phyloP scores from a whole-genome alignment of 1,140 invertebrate species.

The Ceratina japonica region DNA sequence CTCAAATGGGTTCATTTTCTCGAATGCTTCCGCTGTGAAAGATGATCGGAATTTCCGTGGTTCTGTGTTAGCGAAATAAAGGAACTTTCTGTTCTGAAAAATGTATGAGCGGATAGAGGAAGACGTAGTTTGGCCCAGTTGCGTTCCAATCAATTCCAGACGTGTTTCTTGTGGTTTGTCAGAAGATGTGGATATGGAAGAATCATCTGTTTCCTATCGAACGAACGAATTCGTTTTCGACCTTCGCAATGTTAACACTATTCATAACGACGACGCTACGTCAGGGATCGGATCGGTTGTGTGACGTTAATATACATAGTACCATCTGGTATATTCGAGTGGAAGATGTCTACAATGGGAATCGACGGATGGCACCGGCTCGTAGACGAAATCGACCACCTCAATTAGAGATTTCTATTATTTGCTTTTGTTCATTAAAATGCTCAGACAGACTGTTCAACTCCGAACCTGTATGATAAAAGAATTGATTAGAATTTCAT shows the following conservation, averaged over 20 bases:
- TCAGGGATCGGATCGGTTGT: neutral
- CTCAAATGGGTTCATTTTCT: too few relatives aligned
- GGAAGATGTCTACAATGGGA: neutral
- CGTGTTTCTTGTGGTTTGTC: neutral
- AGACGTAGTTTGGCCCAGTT: conserved; percentile 2
- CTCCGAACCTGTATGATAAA: too few relatives aligned
- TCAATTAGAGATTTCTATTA: neutral
- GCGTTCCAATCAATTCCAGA: neutral
- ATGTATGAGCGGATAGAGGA: neutral
- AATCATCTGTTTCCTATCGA: conserved; percentile 10
- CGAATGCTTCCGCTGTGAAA: too few relatives aligned
- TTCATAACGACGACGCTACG: neutral
- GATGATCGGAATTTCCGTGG: neutral
- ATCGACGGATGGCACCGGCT: neutral
- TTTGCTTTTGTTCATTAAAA: neutral
- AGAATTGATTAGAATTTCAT: neutral
- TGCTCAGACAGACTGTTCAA: too few relatives aligned
- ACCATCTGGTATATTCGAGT: too few relatives aligned
- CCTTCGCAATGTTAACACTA: neutral
- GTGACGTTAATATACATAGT: neutral
- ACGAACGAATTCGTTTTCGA: neutral
- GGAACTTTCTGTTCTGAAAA: conserved; percentile 5
- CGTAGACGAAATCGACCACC: neutral
- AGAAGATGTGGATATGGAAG: neutral
- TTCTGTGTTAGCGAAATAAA: neutral